Evolutionary conservation across 2,113 vertebrate genomes (phyloP), one percentile per base, ranked within the genome.

Genomic region (Macroglossus sobrinus): DNA sequence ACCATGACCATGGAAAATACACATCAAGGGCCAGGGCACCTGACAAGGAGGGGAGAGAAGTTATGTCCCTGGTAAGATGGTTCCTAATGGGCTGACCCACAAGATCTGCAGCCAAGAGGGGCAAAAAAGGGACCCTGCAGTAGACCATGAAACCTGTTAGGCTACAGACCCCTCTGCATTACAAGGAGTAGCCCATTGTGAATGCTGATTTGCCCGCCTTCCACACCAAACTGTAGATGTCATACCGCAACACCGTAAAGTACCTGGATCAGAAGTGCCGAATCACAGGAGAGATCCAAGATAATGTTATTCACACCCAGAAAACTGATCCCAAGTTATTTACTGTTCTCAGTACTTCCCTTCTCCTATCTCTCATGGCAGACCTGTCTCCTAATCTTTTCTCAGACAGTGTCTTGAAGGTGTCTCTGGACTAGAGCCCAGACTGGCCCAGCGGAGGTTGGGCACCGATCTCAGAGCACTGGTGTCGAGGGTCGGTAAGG

Each of bases 31-130:
- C 78, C 76, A 11, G n/a, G 38, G 43, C 30, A 14, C 33, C 75
- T 4, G 63, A 24, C 45, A 61, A 66, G 50, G 3, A 35, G 7
- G 63, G 53, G 21, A 30, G 35, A 35, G 43, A 80, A 50, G 75
- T 14, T 0, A 3, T 2, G 28, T 7, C 33, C 72, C 55, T 1
- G 3, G 30, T 0, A 11, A 47, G 40, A 9, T 0, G 0, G 8
- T 35, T 61, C 64, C 28, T 13, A 15, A 40, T 22, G 33, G 57
- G 26, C 81, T 1, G 19, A 14, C 18, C 72, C 88, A 4, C 66
- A 6, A 7, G 57, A 4, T 14, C 53, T 16, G 21, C 68, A 66
- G 38, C 47, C 76, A 12, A 24, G 21, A 22, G 45, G 79, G 2
- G 2, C 15, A 7, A 0, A 1, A 26, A 9, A 21, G 28, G 24